A percentile compares a stretch with the other conserved stretches of the same genome.
Evolutionary conservation across 2,888 invertebrate species (phyloP).

Genomic region (Argyresthia goedartella): DNA sequence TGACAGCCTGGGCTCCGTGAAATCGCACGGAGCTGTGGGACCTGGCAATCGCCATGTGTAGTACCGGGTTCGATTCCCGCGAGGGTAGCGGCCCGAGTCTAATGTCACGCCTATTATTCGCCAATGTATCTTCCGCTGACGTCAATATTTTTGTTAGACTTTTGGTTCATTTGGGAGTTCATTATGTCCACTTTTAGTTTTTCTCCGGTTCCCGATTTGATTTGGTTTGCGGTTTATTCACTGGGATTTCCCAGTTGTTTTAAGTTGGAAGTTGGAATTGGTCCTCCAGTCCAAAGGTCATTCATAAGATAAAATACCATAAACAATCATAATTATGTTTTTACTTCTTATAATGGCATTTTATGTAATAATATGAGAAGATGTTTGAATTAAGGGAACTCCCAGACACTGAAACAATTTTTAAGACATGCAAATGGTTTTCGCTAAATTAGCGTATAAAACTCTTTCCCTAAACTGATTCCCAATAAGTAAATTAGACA

Average conservation of each 20-base stretch:
- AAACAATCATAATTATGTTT: too few relatives aligned
- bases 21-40: constrained; percentile 21
- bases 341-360: too few relatives aligned
- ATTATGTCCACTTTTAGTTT: constrained; percentile 23
- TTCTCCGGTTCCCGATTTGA: constrained; percentile 10
- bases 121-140: constrained; percentile 58
- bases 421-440: too few relatives aligned
- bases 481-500: constrained; percentile 1
- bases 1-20: constrained; percentile 28
- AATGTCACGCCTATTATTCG: constrained; percentile 67
- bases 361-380: too few relatives aligned
- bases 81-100: constrained; percentile 38
- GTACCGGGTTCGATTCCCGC: constrained; percentile 51
- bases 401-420: too few relatives aligned
- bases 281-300: too few relatives aligned
- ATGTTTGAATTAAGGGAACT: too few relatives aligned
- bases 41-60: constrained; percentile 47
- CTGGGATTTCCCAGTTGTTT: too few relatives aligned
- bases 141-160: constrained; percentile 55
- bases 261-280: too few relatives aligned
- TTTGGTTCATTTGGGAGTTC: constrained; percentile 44
- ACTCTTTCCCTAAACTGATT: too few relatives aligned
- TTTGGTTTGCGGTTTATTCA: neutral
- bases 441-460: too few relatives aligned
- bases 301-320: too few relatives aligned